Conservation (phyloP, 2,888 invertebrate species). For the Tricholauxania praeusta region DNA sequence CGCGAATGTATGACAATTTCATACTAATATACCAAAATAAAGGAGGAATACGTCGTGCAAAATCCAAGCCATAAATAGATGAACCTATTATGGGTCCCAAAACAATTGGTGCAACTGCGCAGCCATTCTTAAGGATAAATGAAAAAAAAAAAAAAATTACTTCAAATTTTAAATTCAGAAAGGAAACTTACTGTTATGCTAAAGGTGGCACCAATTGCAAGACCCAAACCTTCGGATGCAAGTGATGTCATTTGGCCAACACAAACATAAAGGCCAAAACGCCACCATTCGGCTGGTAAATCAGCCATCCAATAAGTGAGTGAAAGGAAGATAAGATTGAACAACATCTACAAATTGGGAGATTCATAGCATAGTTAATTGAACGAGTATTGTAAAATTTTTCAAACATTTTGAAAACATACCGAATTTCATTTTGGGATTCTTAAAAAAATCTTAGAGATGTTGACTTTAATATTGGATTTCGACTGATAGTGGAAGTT, state of each 20-base stretch:
- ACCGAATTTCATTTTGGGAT: no score
- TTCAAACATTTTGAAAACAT: no score
- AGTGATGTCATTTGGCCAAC: slow-evolving; percentile 78
- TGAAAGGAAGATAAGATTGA: slow-evolving; percentile 73
- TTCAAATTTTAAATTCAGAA: background rate
- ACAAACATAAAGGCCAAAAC: slow-evolving; percentile 77
- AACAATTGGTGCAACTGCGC: slow-evolving; percentile 75
- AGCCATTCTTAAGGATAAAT: slow-evolving; percentile 72
- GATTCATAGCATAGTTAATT: background rate
- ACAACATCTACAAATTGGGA: slow-evolving; percentile 67
- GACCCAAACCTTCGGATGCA: slow-evolving; percentile 82
- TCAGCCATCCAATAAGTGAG: slow-evolving; percentile 77
- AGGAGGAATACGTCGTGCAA: slow-evolving; percentile 75
- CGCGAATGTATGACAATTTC: slow-evolving; percentile 76
- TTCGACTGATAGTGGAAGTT: background rate
- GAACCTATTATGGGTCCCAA: slow-evolving; percentile 77
- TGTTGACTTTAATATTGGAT: no score
- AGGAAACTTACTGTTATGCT: slow-evolving; percentile 73
- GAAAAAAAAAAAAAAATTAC: background rate
- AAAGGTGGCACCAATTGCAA: slow-evolving; percentile 80
- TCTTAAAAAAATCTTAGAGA: no score
- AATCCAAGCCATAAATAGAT: slow-evolving; percentile 80
- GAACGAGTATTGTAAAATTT: background rate
- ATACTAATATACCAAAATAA: slow-evolving; percentile 73
- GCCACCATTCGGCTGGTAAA: slow-evolving; percentile 74